A percentile compares a stretch with the other conserved stretches of the same genome.
phyloP scores from a whole-genome alignment of 2,797 vertebrate genomes.

The Xenopus petersii region DNA sequence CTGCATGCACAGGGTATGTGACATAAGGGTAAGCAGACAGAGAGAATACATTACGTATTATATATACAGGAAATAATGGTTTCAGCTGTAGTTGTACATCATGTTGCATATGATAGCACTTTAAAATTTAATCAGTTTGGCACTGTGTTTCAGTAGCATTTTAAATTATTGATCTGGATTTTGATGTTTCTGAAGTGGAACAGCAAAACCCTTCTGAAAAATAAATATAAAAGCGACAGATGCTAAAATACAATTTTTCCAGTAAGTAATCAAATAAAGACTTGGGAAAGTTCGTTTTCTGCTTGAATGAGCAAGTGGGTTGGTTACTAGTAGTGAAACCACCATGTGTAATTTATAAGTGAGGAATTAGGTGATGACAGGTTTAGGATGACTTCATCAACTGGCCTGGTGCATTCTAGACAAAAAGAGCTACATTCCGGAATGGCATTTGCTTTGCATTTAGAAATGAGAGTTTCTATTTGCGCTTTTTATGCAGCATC shows the following conservation, averaged over 20 bases:
- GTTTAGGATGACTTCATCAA: no score
- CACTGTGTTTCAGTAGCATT: conserved; percentile 30
- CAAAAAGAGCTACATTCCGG: no score
- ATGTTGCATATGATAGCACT: conserved; percentile 36
- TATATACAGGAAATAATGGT: conserved; percentile 20
- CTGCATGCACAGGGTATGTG: not conserved
- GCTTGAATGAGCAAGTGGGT: not conserved
- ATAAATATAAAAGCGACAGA: not conserved
- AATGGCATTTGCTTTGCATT: no score
- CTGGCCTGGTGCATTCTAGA: no score
- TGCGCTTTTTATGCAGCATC: no score
- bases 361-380: no score
- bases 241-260: conserved; percentile 3
- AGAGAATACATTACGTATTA: conserved; percentile 7
- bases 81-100: conserved; percentile 26
- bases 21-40: conserved; percentile 14
- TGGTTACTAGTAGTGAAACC: not conserved
- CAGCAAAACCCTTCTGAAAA: conserved; percentile 8
- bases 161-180: conserved; percentile 38
- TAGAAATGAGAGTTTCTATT: no score
- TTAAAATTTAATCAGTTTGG: conserved; percentile 34
- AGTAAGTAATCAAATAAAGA: not conserved
- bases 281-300: not conserved
- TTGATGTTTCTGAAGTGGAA: conserved; percentile 13
- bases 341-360: not conserved